phyloP scores from a whole-genome alignment of 2,888 invertebrate genomes.

The Kuschelorhynchus macadamiae region DNA sequence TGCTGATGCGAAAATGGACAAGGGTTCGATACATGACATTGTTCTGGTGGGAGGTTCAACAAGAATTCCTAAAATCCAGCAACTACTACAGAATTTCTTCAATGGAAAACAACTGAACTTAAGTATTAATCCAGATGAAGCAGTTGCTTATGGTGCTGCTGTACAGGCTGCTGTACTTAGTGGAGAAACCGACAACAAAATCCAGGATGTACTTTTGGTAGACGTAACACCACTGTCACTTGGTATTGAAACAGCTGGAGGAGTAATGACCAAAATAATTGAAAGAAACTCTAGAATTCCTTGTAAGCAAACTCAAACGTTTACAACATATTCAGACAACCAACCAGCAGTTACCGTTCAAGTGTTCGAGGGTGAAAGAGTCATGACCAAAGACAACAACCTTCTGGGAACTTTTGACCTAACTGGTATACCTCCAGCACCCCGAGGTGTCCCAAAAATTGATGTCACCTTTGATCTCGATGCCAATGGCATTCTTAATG shows the following conservation, averaged over 20 bases:
- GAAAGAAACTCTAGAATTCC: conserved; percentile 73
- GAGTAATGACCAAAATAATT: conserved; percentile 80
- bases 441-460: conserved; percentile 78
- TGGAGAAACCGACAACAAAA: conserved; percentile 75
- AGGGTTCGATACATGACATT: conserved; percentile 86
- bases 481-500: conserved; percentile 77
- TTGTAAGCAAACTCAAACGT: conserved; percentile 73
- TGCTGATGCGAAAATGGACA: conserved; percentile 79
- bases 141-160: conserved; percentile 66
- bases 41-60: conserved; percentile 89
- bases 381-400: conserved; percentile 87
- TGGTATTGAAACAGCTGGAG: no score
- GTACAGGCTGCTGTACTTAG: conserved; percentile 65
- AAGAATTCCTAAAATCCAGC: conserved; percentile 85
- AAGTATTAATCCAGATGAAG: conserved; percentile 66
- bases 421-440: conserved; percentile 80
- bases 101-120: conserved; percentile 70
- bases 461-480: conserved; percentile 82
- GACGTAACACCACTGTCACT: no score
- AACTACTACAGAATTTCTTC: conserved; percentile 82
- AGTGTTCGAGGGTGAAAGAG: conserved; percentile 80
- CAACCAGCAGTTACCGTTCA: conserved; percentile 73
- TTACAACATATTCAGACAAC: conserved; percentile 79
- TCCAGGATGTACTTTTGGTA: conserved; percentile 81
- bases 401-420: conserved; percentile 76